A percentile compares a stretch with the other conserved stretches of the same genome.
phyloP scores from a whole-genome alignment of 2,888 invertebrate genomes.

The Philereme transversata region DNA sequence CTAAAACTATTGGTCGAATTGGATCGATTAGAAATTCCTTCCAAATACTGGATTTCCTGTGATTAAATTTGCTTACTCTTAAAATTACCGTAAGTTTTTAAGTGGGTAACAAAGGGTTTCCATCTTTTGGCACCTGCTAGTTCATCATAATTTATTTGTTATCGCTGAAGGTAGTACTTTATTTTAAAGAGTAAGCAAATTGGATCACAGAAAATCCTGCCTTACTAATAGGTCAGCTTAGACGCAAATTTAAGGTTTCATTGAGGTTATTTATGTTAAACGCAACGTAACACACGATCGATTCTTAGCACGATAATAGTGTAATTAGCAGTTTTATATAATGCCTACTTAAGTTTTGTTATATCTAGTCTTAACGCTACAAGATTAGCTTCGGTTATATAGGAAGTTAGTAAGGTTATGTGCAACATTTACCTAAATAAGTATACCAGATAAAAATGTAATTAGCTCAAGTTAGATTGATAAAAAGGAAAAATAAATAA shows the following conservation, averaged over 20 bases:
- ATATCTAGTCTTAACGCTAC: background rate
- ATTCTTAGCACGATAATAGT: background rate
- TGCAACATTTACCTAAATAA: background rate
- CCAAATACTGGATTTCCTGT: too few relatives aligned
- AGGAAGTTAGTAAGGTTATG: too few relatives aligned
- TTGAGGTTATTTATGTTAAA: constrained; percentile 15
- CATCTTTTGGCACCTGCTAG: too few relatives aligned
- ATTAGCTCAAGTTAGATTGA: too few relatives aligned
- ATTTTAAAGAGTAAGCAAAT: constrained; percentile 44
- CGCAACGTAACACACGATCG: constrained; percentile 5
- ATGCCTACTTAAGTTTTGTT: background rate
- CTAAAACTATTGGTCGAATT: too few relatives aligned
- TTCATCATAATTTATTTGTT: too few relatives aligned
- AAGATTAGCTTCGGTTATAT: background rate
- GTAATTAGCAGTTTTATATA: constrained; percentile 1
- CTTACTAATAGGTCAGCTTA: constrained; percentile 48
- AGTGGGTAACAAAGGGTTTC: too few relatives aligned
- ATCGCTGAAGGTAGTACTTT: constrained; percentile 88
- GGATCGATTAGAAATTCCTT: too few relatives aligned
- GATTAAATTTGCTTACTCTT: too few relatives aligned
- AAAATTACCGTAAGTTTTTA: too few relatives aligned
- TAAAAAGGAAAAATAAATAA: too few relatives aligned
- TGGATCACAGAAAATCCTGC: constrained; percentile 46
- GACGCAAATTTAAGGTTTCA: constrained; percentile 44
- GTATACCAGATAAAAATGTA: too few relatives aligned